phyloP scores from a whole-genome alignment of 2,797 vertebrate genomes.

The Loriculus beryllinus region DNA sequence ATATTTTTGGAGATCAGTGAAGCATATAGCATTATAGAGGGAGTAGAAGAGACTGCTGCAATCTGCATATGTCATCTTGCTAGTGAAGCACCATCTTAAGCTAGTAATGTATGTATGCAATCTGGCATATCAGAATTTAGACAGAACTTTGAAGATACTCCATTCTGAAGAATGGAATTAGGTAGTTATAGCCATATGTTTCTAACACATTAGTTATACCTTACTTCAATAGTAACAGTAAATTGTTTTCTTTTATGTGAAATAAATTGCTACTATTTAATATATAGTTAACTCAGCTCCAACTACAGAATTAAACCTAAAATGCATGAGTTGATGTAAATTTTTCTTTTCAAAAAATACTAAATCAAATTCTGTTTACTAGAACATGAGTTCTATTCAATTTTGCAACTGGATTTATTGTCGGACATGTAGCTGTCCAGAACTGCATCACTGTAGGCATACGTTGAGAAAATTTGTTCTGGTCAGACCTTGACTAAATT shows the following conservation, averaged over 20 bases:
- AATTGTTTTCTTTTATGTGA: neutral
- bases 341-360: neutral
- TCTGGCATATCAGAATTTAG: neutral
- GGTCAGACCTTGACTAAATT: neutral
- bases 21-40: neutral
- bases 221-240: neutral
- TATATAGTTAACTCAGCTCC: neutral
- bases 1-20: neutral
- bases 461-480: neutral
- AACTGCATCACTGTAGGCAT: neutral
- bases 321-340: neutral
- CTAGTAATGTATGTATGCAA: neutral
- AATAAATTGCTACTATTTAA: neutral
- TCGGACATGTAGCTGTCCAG: neutral
- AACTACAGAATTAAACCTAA: neutral
- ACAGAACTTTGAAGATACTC: neutral
- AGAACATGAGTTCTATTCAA: neutral
- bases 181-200: neutral
- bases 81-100: neutral
- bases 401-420: neutral
- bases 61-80: neutral
- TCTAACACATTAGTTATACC: neutral
- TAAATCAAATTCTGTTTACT: neutral
- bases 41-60: neutral
- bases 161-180: neutral